Conservation (phyloP, 2,888 invertebrate genomes). For the Apamea epomidion region DNA sequence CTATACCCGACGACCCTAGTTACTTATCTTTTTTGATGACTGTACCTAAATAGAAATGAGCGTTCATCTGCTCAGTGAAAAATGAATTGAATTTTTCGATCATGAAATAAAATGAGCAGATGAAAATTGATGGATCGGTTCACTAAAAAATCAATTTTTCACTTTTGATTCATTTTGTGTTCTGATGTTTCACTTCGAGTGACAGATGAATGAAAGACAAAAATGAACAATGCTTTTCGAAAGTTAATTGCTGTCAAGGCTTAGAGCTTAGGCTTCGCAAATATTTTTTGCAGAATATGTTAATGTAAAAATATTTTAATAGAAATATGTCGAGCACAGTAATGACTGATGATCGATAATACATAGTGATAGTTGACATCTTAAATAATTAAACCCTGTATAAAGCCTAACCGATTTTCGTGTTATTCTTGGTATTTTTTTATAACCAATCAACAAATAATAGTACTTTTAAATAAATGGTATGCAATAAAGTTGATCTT, state of each 20-base stretch:
- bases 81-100: too few relatives aligned
- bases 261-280: background rate
- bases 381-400: background rate
- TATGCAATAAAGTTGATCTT: background rate
- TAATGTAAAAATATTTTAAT: constrained; percentile 1
- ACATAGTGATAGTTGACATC: constrained; percentile 1
- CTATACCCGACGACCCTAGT: too few relatives aligned
- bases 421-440: background rate
- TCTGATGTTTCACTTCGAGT: too few relatives aligned
- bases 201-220: too few relatives aligned
- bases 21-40: too few relatives aligned
- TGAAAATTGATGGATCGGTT: too few relatives aligned
- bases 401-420: background rate
- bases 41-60: too few relatives aligned
- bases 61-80: too few relatives aligned
- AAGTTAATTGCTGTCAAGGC: background rate
- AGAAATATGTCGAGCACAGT: background rate
- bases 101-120: too few relatives aligned
- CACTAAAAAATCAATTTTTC: too few relatives aligned
- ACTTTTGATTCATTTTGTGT: too few relatives aligned
- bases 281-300: background rate
- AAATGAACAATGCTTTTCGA: background rate
- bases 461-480: background rate
- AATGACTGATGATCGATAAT: background rate
- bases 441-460: too few relatives aligned